Percentiles rank a stretch among this genome's conserved stretches.
Evolutionary conservation across 2,113 vertebrate species (phyloP).

Genomic region (Stegostoma tigrinum): DNA sequence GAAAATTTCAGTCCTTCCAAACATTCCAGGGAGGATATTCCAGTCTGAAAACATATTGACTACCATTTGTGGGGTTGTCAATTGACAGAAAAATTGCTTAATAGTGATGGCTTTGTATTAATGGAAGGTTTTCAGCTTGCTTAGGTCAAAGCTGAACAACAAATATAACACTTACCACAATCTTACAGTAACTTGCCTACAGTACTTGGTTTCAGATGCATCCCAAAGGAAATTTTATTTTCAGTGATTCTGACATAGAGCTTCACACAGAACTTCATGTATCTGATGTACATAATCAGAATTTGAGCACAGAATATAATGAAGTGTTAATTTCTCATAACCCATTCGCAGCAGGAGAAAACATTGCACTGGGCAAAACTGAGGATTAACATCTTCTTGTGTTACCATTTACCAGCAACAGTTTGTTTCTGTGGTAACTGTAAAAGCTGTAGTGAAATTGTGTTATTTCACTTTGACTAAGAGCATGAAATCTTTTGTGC

Average conservation of each 20-base stretch:
- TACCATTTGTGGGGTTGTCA: background rate
- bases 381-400: background rate
- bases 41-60: background rate
- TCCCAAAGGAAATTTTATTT: background rate
- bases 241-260: background rate
- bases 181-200: background rate
- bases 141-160: background rate
- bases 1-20: background rate
- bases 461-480: background rate
- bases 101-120: background rate
- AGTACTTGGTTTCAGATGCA: background rate
- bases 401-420: background rate
- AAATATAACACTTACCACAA: background rate
- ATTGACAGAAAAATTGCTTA: background rate
- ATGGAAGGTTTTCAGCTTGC: background rate
- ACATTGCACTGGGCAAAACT: background rate
- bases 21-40: background rate
- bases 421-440: background rate
- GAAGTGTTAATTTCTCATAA: background rate
- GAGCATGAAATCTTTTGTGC: background rate
- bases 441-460: background rate
- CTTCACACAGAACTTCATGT: background rate
- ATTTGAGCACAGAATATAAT: background rate
- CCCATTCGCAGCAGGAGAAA: background rate
- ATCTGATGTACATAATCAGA: background rate